Evolutionary conservation across 2,888 invertebrate species (phyloP), one percentile per base, ranked within the genome.

Genomic region (Dysmachus trigonus): DNA sequence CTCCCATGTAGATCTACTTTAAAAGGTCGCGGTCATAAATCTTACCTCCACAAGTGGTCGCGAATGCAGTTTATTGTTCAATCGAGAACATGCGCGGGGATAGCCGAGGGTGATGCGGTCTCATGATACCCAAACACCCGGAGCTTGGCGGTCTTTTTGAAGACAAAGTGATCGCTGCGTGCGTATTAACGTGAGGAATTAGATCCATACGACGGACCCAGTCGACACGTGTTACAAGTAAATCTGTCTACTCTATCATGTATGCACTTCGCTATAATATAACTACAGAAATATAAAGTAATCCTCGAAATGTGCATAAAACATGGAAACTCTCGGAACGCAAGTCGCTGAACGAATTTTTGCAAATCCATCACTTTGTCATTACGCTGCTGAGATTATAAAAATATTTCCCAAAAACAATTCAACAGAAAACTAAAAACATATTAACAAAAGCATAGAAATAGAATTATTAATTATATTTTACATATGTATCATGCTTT

Each of bases 1-100:
- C 72, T 83, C 41, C 72, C 72, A 47, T 83, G 83, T 83, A 83
- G 83, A 83, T 83, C 83, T 83, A 83, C 83, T 83, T 83, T 72
- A 83, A 83, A 83, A 83, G 83, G 83, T 83, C 83, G 83, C 72
- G 72, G 33, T 35, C 71, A 83, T 83, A 83, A 83, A 83, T 83
- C 83, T 72, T 53, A 30, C 53, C 81, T 81, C 62, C 62, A 30
- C 47, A 33, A 81, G 81, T 47, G 81, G 53, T 33, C 30, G 79
- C 51, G 79, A 47, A 79, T 79, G 79, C 51, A 47, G 51, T 79
- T 51, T 51, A 79, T 51, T 79, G 79, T 47, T 79, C 30, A 15
- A 38, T 33, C 35, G 22, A n/a, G 76, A 38, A 76, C 76, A 76
- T 62, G 62, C 22, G 3, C 73, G 33, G 13, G n/a, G 18, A 73